These are phyloP conservation scores for Pipistrellus pygmaeus DNA, from an alignment of 2,797 vertebrate species.

Conservation along the genomic window DNA sequence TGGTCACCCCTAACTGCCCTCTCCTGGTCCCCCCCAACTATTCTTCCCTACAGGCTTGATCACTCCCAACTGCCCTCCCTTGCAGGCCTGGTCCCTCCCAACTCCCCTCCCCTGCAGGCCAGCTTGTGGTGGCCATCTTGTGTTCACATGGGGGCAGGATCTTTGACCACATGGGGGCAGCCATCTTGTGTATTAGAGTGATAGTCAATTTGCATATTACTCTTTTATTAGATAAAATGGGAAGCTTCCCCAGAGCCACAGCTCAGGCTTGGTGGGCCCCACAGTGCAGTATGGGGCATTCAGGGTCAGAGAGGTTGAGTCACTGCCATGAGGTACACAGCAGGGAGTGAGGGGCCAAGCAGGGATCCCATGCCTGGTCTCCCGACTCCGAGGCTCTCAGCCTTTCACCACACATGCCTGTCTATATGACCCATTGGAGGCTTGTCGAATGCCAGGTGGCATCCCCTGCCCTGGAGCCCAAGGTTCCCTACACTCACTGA, in stretches of 20 bases:
- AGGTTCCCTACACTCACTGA: background rate
- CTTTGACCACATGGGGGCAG: too few species aligned
- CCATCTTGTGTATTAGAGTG: too few species aligned
- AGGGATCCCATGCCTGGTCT: background rate
- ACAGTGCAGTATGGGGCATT: background rate
- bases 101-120: too few species aligned
- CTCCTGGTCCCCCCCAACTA: too few species aligned
- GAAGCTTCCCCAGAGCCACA: background rate
- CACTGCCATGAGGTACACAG: background rate
- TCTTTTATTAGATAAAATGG: too few species aligned
- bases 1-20: too few species aligned
- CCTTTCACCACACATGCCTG: fast-evolving
- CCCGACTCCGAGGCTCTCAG: fast-evolving
- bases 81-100: too few species aligned
- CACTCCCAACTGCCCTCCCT: too few species aligned
- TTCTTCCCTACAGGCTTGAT: too few species aligned
- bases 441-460: background rate
- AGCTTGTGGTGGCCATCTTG: too few species aligned
- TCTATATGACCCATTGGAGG: fast-evolving
- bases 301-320: background rate
- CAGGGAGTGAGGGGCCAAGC: background rate
- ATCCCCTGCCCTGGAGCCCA: background rate
- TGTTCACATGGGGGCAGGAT: too few species aligned
- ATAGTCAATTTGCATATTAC: too few species aligned
- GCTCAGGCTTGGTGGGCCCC: background rate